Percentiles rank a stretch among this genome's conserved stretches.
Conservation (phyloP, 2,797 vertebrate species). For the Valencia hispanica region DNA sequence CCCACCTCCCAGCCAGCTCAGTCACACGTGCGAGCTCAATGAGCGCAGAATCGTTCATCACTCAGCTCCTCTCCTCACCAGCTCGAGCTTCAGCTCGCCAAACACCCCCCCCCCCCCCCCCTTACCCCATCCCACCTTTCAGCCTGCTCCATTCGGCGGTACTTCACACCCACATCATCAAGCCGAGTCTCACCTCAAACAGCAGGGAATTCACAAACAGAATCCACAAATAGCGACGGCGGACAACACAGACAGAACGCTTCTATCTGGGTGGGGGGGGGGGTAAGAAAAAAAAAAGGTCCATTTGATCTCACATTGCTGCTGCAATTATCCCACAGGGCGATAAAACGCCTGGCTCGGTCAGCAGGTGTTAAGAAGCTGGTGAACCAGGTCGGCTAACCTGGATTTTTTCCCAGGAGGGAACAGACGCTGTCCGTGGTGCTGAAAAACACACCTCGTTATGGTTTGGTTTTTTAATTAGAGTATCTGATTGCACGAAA, state of each 20-base stretch:
- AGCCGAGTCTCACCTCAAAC: conserved; percentile 43
- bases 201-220: conserved; percentile 47
- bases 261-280: conserved; percentile 5
- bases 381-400: conserved; percentile 33
- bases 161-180: conserved; percentile 57
- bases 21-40: conserved; percentile 49
- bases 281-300: background rate
- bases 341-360: conserved; percentile 7
- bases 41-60: conserved; percentile 51
- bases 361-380: conserved; percentile 31
- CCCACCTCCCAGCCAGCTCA: conserved; percentile 49
- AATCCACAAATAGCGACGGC: conserved; percentile 27
- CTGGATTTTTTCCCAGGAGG: conserved; percentile 21
- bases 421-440: conserved; percentile 33
- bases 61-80: conserved; percentile 20
- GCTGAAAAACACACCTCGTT: conserved; percentile 15
- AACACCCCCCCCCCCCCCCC: conserved; percentile 1
- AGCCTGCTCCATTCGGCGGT: conserved; percentile 42
- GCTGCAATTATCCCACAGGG: conserved; percentile 33
- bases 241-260: conserved; percentile 24
- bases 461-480: background rate
- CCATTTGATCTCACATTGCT: conserved; percentile 17
- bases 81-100: conserved; percentile 33
- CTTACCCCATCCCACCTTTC: too few species aligned
- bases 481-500: background rate